Percentiles rank a stretch among this genome's conserved stretches.
phyloP scores from a whole-genome alignment of 2,113 vertebrate species.

The Myrmophylax atrothorax region DNA sequence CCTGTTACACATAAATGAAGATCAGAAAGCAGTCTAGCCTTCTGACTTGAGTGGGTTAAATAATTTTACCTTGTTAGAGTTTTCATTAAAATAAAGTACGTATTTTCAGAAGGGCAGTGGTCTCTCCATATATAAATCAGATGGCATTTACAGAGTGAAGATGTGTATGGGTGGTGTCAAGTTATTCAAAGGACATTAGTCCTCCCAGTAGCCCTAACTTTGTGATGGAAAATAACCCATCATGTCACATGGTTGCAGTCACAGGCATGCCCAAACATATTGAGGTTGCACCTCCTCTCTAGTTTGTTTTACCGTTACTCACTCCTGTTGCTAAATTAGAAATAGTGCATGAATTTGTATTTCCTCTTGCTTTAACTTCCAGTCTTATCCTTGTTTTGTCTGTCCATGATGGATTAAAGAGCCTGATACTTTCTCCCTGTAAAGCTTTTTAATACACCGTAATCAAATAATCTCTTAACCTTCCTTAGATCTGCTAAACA shows the following conservation, averaged over 20 bases:
- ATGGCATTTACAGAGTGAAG: background rate
- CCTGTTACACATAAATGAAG: background rate
- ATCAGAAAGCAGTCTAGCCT: background rate
- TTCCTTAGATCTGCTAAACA: background rate
- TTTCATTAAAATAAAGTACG: background rate
- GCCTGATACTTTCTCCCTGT: background rate
- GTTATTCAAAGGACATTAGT: background rate
- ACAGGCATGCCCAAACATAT: background rate
- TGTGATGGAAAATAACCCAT: background rate
- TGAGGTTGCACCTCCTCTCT: background rate
- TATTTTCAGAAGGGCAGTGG: background rate
- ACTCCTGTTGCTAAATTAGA: background rate
- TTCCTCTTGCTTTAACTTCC: slow-evolving; percentile 2
- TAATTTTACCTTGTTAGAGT: background rate
- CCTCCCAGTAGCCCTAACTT: background rate
- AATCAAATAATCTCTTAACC: background rate
- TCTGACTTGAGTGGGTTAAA: background rate
- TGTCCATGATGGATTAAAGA: background rate
- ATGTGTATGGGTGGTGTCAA: background rate
- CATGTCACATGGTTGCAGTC: background rate
- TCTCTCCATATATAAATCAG: background rate
- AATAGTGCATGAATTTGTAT: background rate
- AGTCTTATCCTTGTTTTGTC: background rate
- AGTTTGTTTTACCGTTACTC: background rate
- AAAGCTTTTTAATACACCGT: background rate